These are phyloP conservation scores for Bombus impatiens DNA, from an alignment of 1,140 invertebrate genomes.

Conservation along the genomic window DNA sequence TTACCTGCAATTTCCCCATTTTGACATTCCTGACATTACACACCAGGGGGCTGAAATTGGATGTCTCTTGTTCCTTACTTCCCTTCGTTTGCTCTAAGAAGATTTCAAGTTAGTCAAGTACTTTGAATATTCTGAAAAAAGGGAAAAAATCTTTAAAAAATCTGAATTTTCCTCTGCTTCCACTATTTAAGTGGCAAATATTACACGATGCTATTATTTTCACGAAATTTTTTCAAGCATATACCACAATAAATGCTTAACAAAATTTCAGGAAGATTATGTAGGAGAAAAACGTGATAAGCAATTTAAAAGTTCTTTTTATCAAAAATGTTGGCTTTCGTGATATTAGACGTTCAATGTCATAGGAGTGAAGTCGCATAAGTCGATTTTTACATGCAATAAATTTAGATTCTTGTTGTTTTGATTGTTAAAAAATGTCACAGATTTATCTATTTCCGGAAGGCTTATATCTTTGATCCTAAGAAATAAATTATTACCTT, in stretches of 20 bases:
- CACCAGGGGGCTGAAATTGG: slow-evolving; percentile 17
- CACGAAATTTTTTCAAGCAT: background rate
- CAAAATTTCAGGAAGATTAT: too few relatives aligned
- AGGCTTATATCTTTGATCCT: too few relatives aligned
- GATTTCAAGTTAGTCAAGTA: slow-evolving; percentile 30
- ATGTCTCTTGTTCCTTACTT: slow-evolving; percentile 35
- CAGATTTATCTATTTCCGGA: too few relatives aligned
- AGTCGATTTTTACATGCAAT: too few relatives aligned
- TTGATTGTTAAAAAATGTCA: too few relatives aligned
- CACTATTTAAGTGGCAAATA: background rate
- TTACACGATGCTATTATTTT: background rate
- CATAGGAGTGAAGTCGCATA: too few relatives aligned
- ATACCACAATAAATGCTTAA: background rate
- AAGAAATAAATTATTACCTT: too few relatives aligned
- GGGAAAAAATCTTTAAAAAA: slow-evolving; percentile 1
- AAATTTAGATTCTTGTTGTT: too few relatives aligned
- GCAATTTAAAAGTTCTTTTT: too few relatives aligned
- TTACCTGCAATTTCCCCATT: slow-evolving; percentile 62
- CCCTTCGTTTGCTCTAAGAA: slow-evolving; percentile 12
- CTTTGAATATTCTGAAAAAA: background rate
- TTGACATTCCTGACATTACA: slow-evolving; percentile 39
- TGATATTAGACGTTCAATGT: too few relatives aligned
- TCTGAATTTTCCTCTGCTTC: background rate
- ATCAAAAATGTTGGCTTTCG: too few relatives aligned
- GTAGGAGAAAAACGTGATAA: too few relatives aligned